Evolutionary conservation across 2,113 vertebrate genomes (phyloP), one percentile per base, ranked within the genome.

Genomic region (Melanerpes aurifrons): DNA sequence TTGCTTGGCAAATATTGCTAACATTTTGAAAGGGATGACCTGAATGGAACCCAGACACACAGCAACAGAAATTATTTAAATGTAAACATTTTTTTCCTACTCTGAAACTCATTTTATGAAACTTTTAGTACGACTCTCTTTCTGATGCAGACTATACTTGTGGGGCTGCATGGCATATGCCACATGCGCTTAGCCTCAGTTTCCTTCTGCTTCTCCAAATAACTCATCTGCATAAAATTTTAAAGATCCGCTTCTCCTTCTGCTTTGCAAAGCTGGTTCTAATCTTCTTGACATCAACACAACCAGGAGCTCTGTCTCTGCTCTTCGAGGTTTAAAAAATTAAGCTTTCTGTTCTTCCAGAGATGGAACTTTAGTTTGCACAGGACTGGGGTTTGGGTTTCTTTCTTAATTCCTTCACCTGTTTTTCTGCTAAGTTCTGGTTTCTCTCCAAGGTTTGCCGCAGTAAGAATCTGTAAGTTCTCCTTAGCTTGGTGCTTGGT

Each of bases 221-320:
- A 87, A 25, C 43, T 93, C 48, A 19, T 87, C 75, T 91, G 85
- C 72, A 17, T 91, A 48, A 68, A 43, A 74, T 84, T 85, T 87
- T 58, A 17, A 85, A 91, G 76, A 82, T 85, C 87, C 87, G 56
- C 62, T 92, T 64, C 61, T 85, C 70, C 87, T 94, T 85, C 78
- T 92, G 89, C 63, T 95, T 83, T 93, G 69, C 7, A 0, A 68
- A 88, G 61, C 74, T 80, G 40, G 31, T 87, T 95, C 72, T 72
- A 91, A 3, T 87, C 73, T 75, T 89, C 56, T 87, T 94, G 61
- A 80, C 58, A 74, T 83, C 75, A 75, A 12, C 45, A 43, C 37
- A 64, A 50, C 5, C 45, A 59, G 29, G 32, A 86, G 25, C 72
- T 77, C 25, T 87, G 89, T 59, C 62, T 87, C 66, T 76, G 45